Conservation (phyloP, 2,797 vertebrate genomes). For the Myotis pilosus region DNA sequence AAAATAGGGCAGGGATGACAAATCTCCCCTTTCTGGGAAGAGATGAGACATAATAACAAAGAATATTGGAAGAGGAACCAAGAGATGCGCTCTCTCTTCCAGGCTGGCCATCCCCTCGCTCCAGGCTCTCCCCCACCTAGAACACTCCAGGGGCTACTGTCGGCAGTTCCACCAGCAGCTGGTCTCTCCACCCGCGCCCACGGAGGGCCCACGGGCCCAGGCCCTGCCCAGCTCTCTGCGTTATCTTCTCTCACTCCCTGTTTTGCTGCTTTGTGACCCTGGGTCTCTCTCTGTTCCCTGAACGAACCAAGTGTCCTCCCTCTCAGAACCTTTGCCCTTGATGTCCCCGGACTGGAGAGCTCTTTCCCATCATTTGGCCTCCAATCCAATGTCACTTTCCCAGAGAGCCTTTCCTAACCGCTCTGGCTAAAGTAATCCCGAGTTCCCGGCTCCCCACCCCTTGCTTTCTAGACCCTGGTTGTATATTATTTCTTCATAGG, state of each 20-base stretch:
- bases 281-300: background rate
- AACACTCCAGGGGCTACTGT: background rate
- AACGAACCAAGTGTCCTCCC: background rate
- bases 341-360: background rate
- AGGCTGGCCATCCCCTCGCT: background rate
- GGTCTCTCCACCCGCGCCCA: background rate
- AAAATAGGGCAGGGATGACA: background rate
- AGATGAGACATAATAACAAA: background rate
- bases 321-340: background rate
- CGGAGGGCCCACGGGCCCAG: background rate
- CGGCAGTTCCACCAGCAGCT: background rate
- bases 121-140: background rate
- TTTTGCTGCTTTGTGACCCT: background rate
- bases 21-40: background rate
- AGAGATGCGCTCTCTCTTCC: background rate
- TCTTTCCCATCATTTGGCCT: background rate
- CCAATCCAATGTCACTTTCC: background rate
- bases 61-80: background rate
- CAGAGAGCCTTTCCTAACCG: background rate
- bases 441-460: background rate
- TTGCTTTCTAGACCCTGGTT: background rate
- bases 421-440: background rate
- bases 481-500: background rate
- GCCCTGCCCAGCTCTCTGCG: background rate
- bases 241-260: background rate